Base-by-base conservation (phyloP, 2,888 invertebrate species). In the Tridacna crocea region DNA sequence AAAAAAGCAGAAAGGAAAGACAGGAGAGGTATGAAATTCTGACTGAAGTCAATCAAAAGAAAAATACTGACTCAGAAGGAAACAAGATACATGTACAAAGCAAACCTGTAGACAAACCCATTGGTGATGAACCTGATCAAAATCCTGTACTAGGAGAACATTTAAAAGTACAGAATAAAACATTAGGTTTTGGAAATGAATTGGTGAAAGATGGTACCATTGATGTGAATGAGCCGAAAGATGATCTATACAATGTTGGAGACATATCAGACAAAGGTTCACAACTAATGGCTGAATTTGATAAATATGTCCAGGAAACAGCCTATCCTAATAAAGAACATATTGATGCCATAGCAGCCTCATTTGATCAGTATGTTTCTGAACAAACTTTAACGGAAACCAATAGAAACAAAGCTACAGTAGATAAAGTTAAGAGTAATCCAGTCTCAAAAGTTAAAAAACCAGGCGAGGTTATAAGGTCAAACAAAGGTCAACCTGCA, bases 271-370 rank as follows among this genome's bases (percentile, higher is more conserved):
- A 70, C 55, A 24, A 72, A 47, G 72, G 55, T 61, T 72, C n/a
- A 48, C 63, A n/a, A 27, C 70, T 70, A 8, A 22, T 70, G 26
- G 70, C n/a, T 24, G 51, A 70, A 24, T 70, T 70, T 51, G 70
- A 70, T 51, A 48, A 70, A 47, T 70, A 70, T 70, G 70, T 70
- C 13, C 22, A 19, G 12, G 70, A 70, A 47, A 70, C 70, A 47
- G 70, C 48, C 17, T 70, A 70, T 47, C 55, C 70, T 13, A 70
- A 70, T 46, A 51, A 70, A 13, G 70, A 51, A 12, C 70, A 70
- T 26, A 70, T 70, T 70, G 51, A 70, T 70, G 70, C 70, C 51
- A 70, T 70, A 24, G 70, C 70, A 51, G 70, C 70, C 8, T 48
- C 70, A 3, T 70, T 70, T 70, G 70, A 70, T 19, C 70, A 70